These are phyloP conservation scores for Copsychus sechellarum DNA, from an alignment of 2,113 vertebrate species.

Conservation along the genomic window DNA sequence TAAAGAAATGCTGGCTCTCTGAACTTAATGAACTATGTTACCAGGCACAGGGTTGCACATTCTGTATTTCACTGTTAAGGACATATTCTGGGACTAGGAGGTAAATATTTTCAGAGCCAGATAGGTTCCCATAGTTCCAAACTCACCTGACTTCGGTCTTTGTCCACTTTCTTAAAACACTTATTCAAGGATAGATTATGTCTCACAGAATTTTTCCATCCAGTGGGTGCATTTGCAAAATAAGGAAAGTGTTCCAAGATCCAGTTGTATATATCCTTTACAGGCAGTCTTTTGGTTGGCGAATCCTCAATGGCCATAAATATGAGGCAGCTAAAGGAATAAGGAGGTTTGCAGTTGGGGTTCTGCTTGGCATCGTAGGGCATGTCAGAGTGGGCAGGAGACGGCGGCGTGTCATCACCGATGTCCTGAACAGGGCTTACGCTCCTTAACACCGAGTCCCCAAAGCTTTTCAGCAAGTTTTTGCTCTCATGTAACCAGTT, in stretches of 20 bases:
- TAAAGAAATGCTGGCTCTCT: constrained; percentile 14
- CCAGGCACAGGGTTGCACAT: neutral
- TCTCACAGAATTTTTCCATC: constrained; percentile 99
- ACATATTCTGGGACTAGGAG: neutral
- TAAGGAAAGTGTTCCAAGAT: constrained; percentile 99
- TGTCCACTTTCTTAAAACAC: constrained; percentile 99
- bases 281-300: constrained; percentile 92
- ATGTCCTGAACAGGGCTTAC: constrained; percentile 94
- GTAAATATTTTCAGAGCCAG: neutral
- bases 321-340: constrained; percentile 99
- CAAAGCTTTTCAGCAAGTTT: constrained; percentile 96
- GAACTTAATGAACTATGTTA: neutral
- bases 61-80: neutral
- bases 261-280: constrained; percentile 99
- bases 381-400: constrained; percentile 88
- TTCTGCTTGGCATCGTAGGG: constrained; percentile 90
- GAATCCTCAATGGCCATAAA: constrained; percentile 99
- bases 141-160: constrained; percentile 97
- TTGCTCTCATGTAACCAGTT: constrained; percentile 98
- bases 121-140: neutral
- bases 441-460: constrained; percentile 91
- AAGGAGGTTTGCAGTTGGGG: constrained; percentile 95
- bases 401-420: constrained; percentile 85
- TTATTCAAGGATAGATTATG: constrained; percentile 98
- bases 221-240: constrained; percentile 95